A percentile compares a stretch with the other conserved stretches of the same genome.
Evolutionary conservation across 2,113 vertebrate genomes (phyloP).

Genomic region (Macquaria australasica): DNA sequence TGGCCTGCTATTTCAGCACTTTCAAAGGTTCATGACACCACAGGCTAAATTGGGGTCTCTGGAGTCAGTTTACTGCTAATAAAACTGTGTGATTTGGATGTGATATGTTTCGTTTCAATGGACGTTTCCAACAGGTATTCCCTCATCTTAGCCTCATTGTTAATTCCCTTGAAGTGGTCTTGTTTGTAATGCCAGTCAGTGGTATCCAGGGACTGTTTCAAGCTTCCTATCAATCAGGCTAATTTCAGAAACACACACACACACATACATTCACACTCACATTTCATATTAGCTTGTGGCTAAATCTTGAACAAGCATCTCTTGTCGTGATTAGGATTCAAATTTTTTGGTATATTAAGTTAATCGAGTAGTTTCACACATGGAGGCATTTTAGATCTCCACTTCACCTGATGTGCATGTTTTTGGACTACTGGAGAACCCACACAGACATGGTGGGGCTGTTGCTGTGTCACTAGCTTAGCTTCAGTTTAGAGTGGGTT

Average conservation of each 20-base stretch:
- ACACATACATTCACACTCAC: neutral
- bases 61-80: constrained; percentile 2
- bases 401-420: neutral
- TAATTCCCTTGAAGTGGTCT: constrained; percentile 25
- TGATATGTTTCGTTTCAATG: neutral
- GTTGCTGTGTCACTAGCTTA: neutral
- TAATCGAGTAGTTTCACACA: constrained; percentile 15
- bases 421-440: neutral
- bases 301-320: neutral
- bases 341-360: neutral
- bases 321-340: neutral
- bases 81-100: constrained; percentile 20
- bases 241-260: neutral
- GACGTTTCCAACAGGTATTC: constrained; percentile 6
- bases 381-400: no score
- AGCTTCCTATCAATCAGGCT: constrained; percentile 12
- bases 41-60: constrained; percentile 4
- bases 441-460: neutral
- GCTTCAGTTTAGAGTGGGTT: neutral
- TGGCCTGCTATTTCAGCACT: constrained; percentile 4
- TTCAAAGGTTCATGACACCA: constrained; percentile 1
- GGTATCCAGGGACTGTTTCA: constrained; percentile 20
- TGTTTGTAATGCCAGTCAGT: constrained; percentile 25
- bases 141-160: constrained; percentile 24
- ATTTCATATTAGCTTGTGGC: constrained; percentile 1